Conservation (phyloP, 2,113 vertebrate genomes). For the Hyperoodon ampullatus region DNA sequence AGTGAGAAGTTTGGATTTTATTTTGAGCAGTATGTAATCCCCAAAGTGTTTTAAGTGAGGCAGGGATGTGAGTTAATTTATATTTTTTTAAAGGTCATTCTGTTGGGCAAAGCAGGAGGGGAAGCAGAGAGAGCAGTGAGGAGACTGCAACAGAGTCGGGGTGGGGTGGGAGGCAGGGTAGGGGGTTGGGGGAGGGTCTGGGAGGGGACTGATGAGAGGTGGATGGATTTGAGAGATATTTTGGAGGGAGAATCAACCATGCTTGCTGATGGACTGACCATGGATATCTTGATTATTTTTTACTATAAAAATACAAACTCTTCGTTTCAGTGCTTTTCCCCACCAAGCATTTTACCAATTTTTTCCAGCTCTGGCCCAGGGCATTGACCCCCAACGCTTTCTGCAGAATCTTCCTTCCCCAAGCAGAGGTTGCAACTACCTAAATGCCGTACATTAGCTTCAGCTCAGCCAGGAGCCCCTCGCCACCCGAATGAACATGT, state of each 20-base stretch:
- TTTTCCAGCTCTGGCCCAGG: neutral
- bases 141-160: too few relatives aligned
- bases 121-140: neutral
- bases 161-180: accelerated
- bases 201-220: accelerated
- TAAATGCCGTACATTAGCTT: neutral
- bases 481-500: accelerated
- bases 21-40: neutral
- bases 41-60: slow-evolving; percentile 17
- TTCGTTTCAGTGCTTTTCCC: neutral
- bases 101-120: neutral
- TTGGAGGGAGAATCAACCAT: neutral
- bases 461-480: neutral
- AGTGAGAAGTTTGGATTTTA: neutral
- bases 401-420: neutral
- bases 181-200: accelerated
- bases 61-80: slow-evolving; percentile 30
- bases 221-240: neutral
- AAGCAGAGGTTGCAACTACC: neutral
- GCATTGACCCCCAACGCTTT: neutral
- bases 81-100: slow-evolving; percentile 34
- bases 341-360: neutral
- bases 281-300: neutral
- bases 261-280: neutral
- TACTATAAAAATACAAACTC: neutral